Conservation (phyloP, 2,888 invertebrate genomes). For the Lepidonotus clava region DNA sequence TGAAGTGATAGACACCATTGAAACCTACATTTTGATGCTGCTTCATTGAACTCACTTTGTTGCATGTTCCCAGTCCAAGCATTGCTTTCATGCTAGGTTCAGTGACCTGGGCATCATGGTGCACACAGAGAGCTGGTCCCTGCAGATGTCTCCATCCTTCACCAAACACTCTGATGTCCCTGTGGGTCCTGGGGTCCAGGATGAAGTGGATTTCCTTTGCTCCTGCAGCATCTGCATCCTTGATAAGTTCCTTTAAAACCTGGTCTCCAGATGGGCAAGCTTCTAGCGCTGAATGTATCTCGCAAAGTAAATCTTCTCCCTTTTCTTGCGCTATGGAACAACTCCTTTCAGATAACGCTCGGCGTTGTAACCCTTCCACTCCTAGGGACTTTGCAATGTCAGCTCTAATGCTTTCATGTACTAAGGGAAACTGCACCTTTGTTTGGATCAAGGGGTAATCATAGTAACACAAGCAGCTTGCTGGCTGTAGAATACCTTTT, state of each 20-base stretch:
- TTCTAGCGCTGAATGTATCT: background rate
- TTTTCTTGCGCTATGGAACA: background rate
- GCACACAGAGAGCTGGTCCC: slow-evolving; percentile 20
- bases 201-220: slow-evolving; percentile 24
- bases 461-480: background rate
- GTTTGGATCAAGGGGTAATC: background rate
- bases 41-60: background rate
- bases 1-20: background rate
- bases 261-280: background rate
- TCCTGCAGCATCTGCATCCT: background rate
- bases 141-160: background rate
- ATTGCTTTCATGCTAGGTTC: background rate
- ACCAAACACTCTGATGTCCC: background rate
- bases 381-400: background rate
- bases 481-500: background rate
- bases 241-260: background rate
- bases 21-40: background rate
- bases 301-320: background rate
- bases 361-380: background rate
- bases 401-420: background rate
- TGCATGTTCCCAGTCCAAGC: background rate
- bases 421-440: background rate
- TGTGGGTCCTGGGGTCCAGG: background rate
- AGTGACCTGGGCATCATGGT: background rate
- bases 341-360: background rate